Conservation (phyloP, 2,113 vertebrate genomes). For the Vulpes ferrilata region DNA sequence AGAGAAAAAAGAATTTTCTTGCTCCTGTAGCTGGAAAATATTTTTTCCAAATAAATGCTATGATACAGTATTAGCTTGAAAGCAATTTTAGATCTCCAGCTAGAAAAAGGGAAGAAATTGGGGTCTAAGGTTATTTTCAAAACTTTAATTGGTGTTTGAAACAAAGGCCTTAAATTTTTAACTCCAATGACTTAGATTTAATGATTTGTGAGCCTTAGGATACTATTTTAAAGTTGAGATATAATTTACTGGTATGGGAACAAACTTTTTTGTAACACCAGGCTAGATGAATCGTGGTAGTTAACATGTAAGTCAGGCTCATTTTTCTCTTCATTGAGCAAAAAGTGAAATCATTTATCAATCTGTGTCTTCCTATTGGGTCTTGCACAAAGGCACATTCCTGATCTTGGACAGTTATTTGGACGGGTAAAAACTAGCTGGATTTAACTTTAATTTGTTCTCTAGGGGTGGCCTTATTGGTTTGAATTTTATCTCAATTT, state of each 20-base stretch:
- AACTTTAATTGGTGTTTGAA: neutral
- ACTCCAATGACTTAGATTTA: neutral
- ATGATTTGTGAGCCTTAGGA: neutral
- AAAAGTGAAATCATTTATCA: neutral
- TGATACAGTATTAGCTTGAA: neutral
- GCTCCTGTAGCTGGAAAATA: neutral
- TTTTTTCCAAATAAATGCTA: neutral
- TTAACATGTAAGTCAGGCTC: neutral
- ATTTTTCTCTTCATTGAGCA: neutral
- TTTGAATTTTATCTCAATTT: neutral
- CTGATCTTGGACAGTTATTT: neutral
- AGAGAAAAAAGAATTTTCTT: neutral
- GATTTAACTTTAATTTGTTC: neutral
- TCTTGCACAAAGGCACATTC: neutral
- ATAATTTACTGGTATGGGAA: neutral
- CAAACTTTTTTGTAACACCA: neutral
- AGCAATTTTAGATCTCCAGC: neutral
- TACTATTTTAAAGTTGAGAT: neutral
- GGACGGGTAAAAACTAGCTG: neutral
- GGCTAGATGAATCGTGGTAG: neutral
- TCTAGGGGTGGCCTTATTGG: neutral
- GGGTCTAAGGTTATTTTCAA: neutral
- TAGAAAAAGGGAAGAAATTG: conserved; percentile 2
- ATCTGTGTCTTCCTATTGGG: neutral
- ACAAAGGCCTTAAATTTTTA: conserved; percentile 2